Evolutionary conservation across 2,888 invertebrate genomes (phyloP), one percentile per base, ranked within the genome.

Genomic region (Tigriopus californicus): DNA sequence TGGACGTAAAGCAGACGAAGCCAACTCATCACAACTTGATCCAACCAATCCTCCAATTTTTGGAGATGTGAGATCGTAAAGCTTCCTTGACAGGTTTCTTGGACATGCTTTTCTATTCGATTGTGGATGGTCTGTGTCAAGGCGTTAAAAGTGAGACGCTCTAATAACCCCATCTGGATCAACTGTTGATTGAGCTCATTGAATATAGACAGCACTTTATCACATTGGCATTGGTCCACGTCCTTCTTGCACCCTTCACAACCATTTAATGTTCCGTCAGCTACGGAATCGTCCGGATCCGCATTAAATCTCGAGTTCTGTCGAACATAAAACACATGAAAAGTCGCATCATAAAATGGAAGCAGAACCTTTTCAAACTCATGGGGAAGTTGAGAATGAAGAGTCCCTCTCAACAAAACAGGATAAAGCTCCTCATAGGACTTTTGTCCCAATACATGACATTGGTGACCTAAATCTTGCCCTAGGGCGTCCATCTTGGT

Each of bases 11-110:
- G 83, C 65, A 83, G 77, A 25, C 80, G 81, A 25, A 94, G 70
- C 92, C 92, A 94, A 25, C 81, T 80, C 70, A 91, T 79, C 0
- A 92, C 84, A 55, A 85, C 82, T 12, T 80, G 81, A 63, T 88
- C 81, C 1, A 94, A 75, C 92, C 92, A 94, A 68, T 79, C 78
- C 73, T 88, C 83, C 18, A 92, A 73, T 58, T 77, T 75, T n/a
- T 75, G 73, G 56, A 91, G 76, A 67, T 86, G 86, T 5, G 86
- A 83, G 20, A 80, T 78, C 73, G 91, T 86, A 74, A 88, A 91
- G 66, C 83, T 84, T 40, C 86, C 87, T 65, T 85, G 83, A 67
- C 91, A 91, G 0, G 82, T 79, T 66, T 82, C 81, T 66, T 81
- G 79, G n/a, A 94, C 85, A 67, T 91, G 83, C 63, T 78, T 77